These are phyloP conservation scores for Lota lota DNA, from an alignment of 2,113 vertebrate species.

Conservation along the genomic window DNA sequence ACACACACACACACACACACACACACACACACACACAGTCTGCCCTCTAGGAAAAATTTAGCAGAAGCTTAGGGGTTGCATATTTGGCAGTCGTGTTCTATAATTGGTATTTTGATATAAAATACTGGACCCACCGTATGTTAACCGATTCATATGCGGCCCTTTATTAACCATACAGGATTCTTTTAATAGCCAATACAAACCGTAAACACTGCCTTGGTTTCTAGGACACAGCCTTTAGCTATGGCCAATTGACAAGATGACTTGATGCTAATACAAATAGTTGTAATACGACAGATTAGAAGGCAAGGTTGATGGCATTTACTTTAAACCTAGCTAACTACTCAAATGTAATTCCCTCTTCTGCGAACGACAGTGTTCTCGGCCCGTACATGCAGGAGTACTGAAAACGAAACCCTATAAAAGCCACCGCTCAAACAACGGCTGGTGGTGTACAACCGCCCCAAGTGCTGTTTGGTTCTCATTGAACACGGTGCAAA, in stretches of 20 bases:
- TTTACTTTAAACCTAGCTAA: too few species aligned
- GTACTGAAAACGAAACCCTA: too few species aligned
- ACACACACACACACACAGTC: constrained; percentile 13
- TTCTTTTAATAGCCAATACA: constrained; percentile 47
- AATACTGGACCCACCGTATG: constrained; percentile 43
- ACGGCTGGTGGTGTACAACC: too few species aligned
- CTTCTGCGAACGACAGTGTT: too few species aligned
- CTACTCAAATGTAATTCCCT: too few species aligned
- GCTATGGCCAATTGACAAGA: neutral
- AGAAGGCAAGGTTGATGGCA: too few species aligned
- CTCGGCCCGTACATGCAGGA: too few species aligned
- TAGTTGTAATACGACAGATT: too few species aligned
- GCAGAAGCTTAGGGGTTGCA: constrained; percentile 53
- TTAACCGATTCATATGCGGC: constrained; percentile 35
- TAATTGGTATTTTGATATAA: constrained; percentile 66
- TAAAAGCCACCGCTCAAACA: too few species aligned
- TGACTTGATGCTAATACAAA: too few species aligned
- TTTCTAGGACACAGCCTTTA: neutral
- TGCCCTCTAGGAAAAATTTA: constrained; percentile 44
- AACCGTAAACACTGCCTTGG: constrained; percentile 3
- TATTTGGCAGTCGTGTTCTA: constrained; percentile 61
- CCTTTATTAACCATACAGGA: constrained; percentile 40
- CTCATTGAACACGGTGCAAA: too few species aligned
- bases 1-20: constrained; percentile 20
- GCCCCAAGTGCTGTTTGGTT: too few species aligned